Evolutionary conservation across 2,797 vertebrate genomes (phyloP).

Genomic region (Strix occidentalis): DNA sequence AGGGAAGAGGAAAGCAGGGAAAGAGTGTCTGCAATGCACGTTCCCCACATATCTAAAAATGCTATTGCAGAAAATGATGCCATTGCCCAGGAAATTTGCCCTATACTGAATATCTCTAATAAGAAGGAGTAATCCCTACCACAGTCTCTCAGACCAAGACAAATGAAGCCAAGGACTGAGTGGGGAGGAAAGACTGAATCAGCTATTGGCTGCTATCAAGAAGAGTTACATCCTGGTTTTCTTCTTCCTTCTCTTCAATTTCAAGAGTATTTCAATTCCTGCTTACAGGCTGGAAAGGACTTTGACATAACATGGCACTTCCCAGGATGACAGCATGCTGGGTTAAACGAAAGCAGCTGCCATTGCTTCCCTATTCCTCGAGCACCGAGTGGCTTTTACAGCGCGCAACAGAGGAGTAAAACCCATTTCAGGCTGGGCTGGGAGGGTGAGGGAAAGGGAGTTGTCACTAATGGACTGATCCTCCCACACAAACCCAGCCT

Average conservation of each 20-base stretch:
- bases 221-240: background rate
- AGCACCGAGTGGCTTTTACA: background rate
- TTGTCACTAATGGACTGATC: background rate
- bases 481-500: background rate
- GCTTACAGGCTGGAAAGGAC: constrained; percentile 3
- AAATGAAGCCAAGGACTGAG: background rate
- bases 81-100: background rate
- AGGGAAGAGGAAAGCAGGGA: background rate
- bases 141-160: background rate
- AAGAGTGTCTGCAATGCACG: background rate
- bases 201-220: background rate
- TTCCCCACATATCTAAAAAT: background rate
- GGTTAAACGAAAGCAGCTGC: constrained; percentile 12
- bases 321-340: background rate
- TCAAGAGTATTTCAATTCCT: background rate
- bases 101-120: background rate
- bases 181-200: background rate
- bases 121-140: background rate
- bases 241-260: background rate
- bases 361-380: background rate
- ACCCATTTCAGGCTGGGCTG: background rate
- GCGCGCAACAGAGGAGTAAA: background rate
- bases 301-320: background rate
- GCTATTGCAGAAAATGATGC: background rate
- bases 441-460: background rate